phyloP scores from a whole-genome alignment of 2,113 vertebrate species.

The Urocitellus parryii region DNA sequence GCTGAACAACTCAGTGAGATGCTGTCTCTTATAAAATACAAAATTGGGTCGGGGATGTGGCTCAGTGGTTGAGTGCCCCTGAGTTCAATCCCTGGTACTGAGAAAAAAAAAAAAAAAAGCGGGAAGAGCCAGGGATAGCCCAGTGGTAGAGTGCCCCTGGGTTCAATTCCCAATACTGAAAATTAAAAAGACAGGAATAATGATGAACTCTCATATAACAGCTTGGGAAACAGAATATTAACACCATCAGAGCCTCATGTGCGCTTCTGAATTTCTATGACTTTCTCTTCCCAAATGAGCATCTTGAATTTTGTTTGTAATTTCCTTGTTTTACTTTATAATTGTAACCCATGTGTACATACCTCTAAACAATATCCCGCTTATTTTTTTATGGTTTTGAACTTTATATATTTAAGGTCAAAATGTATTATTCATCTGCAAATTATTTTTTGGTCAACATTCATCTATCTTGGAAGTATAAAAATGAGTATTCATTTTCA shows the following conservation, averaged over 20 bases:
- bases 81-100: too few species aligned
- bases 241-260: not conserved
- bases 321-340: conserved; percentile 23
- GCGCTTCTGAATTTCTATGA: not conserved
- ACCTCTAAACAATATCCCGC: not conserved
- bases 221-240: not conserved
- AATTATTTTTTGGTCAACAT: not conserved
- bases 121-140: not conserved
- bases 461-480: not conserved
- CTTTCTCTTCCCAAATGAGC: not conserved
- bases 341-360: not conserved
- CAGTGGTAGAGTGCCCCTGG: not conserved
- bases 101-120: too few species aligned
- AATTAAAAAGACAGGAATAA: not conserved
- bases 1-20: too few species aligned
- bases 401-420: not conserved
- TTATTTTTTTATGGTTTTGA: conserved; percentile 27
- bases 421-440: conserved; percentile 5
- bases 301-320: not conserved
- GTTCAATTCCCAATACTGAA: not conserved
- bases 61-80: too few species aligned
- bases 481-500: not conserved
- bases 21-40: too few species aligned
- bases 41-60: too few species aligned
- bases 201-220: not conserved